phyloP scores from a whole-genome alignment of 2,888 invertebrate genomes.

The Polydrusus tereticollis region DNA sequence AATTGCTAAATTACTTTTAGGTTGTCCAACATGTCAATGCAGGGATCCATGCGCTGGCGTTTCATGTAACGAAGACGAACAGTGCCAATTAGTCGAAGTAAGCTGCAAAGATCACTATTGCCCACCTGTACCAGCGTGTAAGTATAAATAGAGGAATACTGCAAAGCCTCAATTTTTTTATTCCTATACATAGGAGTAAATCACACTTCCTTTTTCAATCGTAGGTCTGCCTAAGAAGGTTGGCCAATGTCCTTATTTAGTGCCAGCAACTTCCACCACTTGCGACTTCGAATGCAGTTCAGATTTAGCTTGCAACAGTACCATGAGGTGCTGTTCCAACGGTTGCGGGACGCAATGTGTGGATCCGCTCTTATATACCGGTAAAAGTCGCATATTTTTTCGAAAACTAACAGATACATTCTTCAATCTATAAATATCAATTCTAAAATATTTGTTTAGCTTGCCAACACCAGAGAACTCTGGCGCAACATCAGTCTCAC shows the following conservation, averaged over 20 bases:
- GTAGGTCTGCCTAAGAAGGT: constrained; percentile 74
- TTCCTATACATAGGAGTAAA: too few relatives aligned
- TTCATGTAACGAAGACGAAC: constrained; percentile 75
- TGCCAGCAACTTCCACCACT: constrained; percentile 75
- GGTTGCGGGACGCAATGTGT: constrained; percentile 90
- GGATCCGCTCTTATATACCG: constrained; percentile 78
- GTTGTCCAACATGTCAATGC: constrained; percentile 84
- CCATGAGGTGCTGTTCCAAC: constrained; percentile 85
- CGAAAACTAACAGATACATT: too few relatives aligned
- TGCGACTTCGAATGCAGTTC: constrained; percentile 85
- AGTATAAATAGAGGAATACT: constrained; percentile 58
- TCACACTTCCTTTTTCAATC: not conserved
- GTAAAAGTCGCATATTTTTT: constrained; percentile 49
- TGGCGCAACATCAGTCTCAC: constrained; percentile 74
- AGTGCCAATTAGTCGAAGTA: constrained; percentile 86
- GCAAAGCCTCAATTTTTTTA: too few relatives aligned
- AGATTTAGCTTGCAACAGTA: constrained; percentile 80
- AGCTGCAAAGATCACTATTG: constrained; percentile 89
- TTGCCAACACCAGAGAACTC: constrained; percentile 75
- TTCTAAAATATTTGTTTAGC: constrained; percentile 61
- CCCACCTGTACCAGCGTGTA: constrained; percentile 86
- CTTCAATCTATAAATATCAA: too few relatives aligned
- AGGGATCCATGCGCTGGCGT: constrained; percentile 84
- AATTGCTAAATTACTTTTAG: constrained; percentile 12
- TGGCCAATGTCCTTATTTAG: constrained; percentile 88